Base-by-base conservation (phyloP, 2,113 vertebrate genomes). In the Erythrocebus patas region DNA sequence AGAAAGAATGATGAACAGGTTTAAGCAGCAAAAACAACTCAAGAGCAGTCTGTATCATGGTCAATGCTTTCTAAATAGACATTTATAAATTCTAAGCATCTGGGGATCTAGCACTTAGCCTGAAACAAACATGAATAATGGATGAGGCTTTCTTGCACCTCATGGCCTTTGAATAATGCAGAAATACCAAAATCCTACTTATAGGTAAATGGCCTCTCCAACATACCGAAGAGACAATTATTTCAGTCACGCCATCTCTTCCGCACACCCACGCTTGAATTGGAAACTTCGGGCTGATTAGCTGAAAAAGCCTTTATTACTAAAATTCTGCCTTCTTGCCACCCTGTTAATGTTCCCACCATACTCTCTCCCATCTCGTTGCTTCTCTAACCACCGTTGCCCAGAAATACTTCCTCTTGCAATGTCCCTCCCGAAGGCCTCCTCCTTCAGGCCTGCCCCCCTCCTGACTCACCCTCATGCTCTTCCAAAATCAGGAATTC, bases 71-170 rank as follows among this genome's bases (percentile, higher is more conserved):
- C 98, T 97, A 98, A 98, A 97, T 95, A 98, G 97, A 98, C 97
- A 95, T 98, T 98, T 98, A 97, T 98, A 98, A 96, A 98, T 98
- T 98, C 86, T 80, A 52, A 91, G 95, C 97, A 98, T 97, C 97
- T 97, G 86, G 98, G 95, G 97, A 98, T 45, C 97, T 96, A 94
- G 97, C 98, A 98, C 97, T 98, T 98, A 98, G 95, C 98, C 98
- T 98, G 96, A 98, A 98, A 99, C 98, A 98, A 98, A 96, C 81
- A 97, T 98, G 98, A 99, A 98, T 96, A 98, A 98, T 76, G 96
- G 98, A 98, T 98, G 98, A 98, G 97, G 90, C 86, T 59, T 79
- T 95, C 0, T 17, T 91, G 95, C 48, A 98, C 98, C 98, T 98
- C 97, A 91, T 97, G 97, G 98, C 64, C 98, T 98, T 96, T 93